Conservation (phyloP, 1,140 invertebrate genomes). For the Plectrocnemia conspersa region DNA sequence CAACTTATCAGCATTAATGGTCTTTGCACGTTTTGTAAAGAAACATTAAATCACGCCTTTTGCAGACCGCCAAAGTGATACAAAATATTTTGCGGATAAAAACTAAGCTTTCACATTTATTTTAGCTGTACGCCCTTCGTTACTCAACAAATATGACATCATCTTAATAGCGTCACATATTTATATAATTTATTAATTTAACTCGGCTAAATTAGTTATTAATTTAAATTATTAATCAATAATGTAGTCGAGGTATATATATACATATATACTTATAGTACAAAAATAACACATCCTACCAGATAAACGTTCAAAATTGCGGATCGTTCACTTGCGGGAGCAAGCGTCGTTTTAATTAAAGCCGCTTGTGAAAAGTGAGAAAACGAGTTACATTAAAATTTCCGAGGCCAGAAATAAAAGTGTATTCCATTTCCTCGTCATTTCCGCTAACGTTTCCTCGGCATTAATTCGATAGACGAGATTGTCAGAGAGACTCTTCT, state of each 20-base stretch:
- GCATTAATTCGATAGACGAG: too few species aligned
- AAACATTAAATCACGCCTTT: too few species aligned
- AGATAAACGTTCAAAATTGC: not conserved
- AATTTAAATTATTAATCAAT: not conserved
- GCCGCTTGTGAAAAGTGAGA: constrained; percentile 1
- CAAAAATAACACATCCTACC: not conserved
- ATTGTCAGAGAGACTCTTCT: too few species aligned
- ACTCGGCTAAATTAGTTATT: not conserved
- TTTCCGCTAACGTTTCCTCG: too few species aligned
- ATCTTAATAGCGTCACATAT: not conserved
- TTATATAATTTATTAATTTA: not conserved
- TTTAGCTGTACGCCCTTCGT: not conserved
- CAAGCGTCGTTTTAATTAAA: not conserved
- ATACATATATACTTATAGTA: not conserved
- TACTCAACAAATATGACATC: not conserved
- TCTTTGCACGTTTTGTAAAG: too few species aligned
- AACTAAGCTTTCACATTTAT: not conserved
- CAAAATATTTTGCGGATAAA: not conserved
- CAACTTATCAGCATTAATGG: too few species aligned
- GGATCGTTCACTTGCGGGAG: not conserved
- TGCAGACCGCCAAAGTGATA: not conserved
- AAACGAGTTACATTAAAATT: too few species aligned
- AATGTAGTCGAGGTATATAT: not conserved
- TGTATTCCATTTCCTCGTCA: too few species aligned
- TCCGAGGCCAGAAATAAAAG: too few species aligned